Base-by-base conservation (phyloP, 2,888 invertebrate species). In the Acrobasis consociella region DNA sequence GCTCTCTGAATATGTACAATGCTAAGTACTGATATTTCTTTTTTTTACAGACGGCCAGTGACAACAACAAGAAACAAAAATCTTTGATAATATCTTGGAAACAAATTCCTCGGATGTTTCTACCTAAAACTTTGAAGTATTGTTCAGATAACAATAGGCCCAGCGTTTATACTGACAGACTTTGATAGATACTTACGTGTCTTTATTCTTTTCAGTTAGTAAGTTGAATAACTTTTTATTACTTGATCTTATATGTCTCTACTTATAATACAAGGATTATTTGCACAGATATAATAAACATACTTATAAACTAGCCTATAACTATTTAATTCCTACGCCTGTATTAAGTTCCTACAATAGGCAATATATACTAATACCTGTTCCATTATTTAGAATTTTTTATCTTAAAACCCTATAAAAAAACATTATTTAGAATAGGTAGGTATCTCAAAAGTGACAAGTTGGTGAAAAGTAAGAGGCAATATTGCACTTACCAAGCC, bases 41-140 rank as follows among this genome's bases (percentile, higher is more conserved):
- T 31, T 31, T 68, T 65, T 82, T 83, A 62, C 88, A 88, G 87
- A 66, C 67, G 9, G 71, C 69, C 53, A 70, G 62, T 62, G 73
- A 73, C 65, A 75, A 73, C 16, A 82, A 76, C 65, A 69, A 70
- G 64, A 81, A 73, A 59, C 75, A 79, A 62, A 83, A 86, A 65
- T 84, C 84, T 2, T 72, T 87, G 69, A 74, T 75, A 13, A 73
- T 86, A 55, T 78, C 85, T 8, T 86, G 91, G 87, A 86, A 86
- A 69, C 77, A 85, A 72, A 79, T 91, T 49, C 81, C 87, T 2
- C 79, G 82, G 62, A 73, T 86, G 62, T 80, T 91, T 64, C 72
- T 88, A 62, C 87, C 88, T 3, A 82, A 80, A 66, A 69, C 80
- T 3, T 67, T 85, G 11, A 83, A 81, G 15, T 66, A 66, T 65